Percentiles rank a stretch among this genome's conserved stretches.
These are phyloP conservation scores for Cryptoblepharus egeriae DNA, from an alignment of 2,797 vertebrate species.

Conservation along the genomic window DNA sequence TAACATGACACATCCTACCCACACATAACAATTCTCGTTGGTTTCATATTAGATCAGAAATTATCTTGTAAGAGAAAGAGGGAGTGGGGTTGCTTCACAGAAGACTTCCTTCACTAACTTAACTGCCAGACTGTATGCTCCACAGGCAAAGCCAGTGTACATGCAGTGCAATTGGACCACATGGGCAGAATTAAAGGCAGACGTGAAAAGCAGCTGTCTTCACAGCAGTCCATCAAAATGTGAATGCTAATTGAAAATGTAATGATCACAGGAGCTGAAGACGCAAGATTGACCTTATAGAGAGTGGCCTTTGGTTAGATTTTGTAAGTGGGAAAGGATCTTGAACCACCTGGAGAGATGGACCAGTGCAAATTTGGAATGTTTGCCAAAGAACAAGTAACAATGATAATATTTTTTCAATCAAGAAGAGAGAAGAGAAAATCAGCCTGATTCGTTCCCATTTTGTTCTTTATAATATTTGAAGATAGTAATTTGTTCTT, in stretches of 20 bases:
- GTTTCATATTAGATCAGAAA: slow-evolving; percentile 9
- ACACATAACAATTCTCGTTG: slow-evolving; percentile 26
- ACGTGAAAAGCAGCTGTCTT: slow-evolving; percentile 42
- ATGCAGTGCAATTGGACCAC: not conserved
- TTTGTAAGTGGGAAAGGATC: not conserved
- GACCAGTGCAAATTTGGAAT: not conserved
- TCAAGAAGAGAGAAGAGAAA: not conserved
- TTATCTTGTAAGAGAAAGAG: not conserved
- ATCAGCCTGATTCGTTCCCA: not conserved
- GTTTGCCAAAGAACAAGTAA: not conserved
- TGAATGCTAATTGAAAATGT: slow-evolving; percentile 22
- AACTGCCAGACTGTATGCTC: slow-evolving; percentile 2
- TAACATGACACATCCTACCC: not conserved
- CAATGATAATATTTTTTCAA: not conserved
- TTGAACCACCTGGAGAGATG: not conserved
- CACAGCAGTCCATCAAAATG: slow-evolving; percentile 43
- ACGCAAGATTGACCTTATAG: not conserved
- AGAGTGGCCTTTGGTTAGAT: slow-evolving; percentile 4
- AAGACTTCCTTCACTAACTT: not conserved
- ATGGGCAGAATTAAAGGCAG: slow-evolving; percentile 31
- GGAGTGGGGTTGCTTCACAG: not conserved
- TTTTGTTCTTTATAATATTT: not conserved
- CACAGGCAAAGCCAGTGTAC: not conserved
- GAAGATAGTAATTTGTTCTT: too few species aligned
- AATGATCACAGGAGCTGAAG: slow-evolving; percentile 25